phyloP scores from a whole-genome alignment of 2,888 invertebrate genomes.

The Zhuqinia jingwanae region DNA sequence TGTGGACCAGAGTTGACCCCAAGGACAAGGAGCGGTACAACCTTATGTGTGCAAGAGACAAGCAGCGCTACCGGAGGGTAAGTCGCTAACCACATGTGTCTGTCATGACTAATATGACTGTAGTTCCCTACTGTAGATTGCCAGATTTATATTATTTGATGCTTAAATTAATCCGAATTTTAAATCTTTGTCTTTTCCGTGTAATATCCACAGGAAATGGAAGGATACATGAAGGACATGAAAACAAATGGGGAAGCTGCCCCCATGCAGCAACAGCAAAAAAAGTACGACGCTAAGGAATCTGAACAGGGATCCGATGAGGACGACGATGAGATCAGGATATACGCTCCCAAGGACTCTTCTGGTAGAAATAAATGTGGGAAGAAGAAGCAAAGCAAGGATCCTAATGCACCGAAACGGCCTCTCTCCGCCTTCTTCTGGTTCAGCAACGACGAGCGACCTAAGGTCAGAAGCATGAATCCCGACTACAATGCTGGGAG shows the following conservation, averaged over 20 bases:
- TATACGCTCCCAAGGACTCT: constrained; percentile 95
- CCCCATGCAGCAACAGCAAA: too few species aligned
- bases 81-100: too few species aligned
- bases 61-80: constrained; percentile 88
- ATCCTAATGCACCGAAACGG: constrained; percentile 99
- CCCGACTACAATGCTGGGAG: constrained; percentile 98
- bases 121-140: too few species aligned
- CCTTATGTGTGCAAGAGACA: constrained; percentile 95
- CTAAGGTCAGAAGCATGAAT: constrained; percentile 83
- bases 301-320: too few species aligned
- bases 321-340: constrained; percentile 80
- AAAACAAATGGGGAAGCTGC: too few species aligned
- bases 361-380: constrained; percentile 81
- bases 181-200: too few species aligned
- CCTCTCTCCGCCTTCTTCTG: constrained; percentile 99
- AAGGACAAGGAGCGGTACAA: constrained; percentile 94
- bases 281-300: too few species aligned
- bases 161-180: too few species aligned
- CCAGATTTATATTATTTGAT: too few species aligned
- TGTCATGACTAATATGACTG: too few species aligned
- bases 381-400: constrained; percentile 87
- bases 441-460: constrained; percentile 99
- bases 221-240: too few species aligned
- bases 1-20: constrained; percentile 94
- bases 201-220: too few species aligned